Percentiles rank a stretch among this genome's conserved stretches.
phyloP scores from a whole-genome alignment of 2,797 vertebrate genomes.

The Nothura maculosa region DNA sequence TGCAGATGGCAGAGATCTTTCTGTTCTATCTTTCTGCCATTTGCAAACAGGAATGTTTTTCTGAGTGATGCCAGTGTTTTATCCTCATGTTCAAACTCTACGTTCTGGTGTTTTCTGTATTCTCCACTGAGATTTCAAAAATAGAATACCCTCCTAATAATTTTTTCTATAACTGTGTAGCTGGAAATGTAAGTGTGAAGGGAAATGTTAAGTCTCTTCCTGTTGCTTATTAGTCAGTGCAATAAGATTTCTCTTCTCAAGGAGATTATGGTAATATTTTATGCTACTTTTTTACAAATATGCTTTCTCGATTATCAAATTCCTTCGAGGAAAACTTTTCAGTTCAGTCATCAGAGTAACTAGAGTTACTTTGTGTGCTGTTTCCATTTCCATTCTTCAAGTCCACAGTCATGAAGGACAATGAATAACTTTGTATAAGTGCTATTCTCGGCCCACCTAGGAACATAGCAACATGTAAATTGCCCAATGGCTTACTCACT shows the following conservation, averaged over 20 bases:
- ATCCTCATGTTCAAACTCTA: not conserved
- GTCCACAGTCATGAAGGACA: not conserved
- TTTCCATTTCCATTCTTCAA: constrained; percentile 50
- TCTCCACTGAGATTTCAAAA: not conserved
- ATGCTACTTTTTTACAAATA: constrained; percentile 58
- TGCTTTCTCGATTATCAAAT: constrained; percentile 68
- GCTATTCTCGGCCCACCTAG: not conserved
- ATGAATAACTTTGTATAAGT: not conserved
- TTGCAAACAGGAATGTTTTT: not conserved
- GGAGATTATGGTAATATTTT: constrained; percentile 66
- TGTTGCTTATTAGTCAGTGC: constrained; percentile 48
- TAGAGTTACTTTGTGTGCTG: not conserved
- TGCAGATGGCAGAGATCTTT: not conserved
- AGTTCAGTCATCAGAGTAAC: constrained; percentile 40
- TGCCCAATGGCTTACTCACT: not conserved
- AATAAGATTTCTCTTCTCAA: constrained; percentile 58
- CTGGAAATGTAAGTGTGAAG: constrained; percentile 48
- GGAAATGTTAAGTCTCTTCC: constrained; percentile 55
- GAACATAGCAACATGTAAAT: not conserved
- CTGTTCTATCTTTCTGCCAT: not conserved
- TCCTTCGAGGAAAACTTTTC: constrained; percentile 56
- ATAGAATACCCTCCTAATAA: constrained; percentile 10
- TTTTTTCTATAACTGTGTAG: constrained; percentile 35
- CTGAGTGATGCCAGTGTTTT: not conserved
- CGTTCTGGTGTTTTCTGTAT: constrained; percentile 9